These are phyloP conservation scores for Andricus curvator DNA, from an alignment of 2,888 invertebrate genomes.

Conservation along the genomic window DNA sequence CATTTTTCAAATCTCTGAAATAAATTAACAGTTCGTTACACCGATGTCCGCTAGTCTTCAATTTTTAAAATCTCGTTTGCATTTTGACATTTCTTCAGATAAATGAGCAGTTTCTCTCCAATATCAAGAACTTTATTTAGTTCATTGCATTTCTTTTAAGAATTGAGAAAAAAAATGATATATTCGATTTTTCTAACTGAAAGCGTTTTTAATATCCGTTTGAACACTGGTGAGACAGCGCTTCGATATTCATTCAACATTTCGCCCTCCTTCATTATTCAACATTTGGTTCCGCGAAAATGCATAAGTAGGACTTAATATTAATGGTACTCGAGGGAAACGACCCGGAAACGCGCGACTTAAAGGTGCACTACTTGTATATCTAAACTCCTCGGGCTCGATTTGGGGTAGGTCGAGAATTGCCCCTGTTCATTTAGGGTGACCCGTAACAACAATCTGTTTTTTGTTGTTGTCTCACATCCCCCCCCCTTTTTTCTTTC, in stretches of 20 bases:
- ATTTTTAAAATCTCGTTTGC: too few species aligned
- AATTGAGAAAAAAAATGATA: neutral
- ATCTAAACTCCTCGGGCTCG: neutral
- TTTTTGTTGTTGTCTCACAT: too few species aligned
- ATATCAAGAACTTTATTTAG: neutral
- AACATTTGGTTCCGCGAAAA: slow-evolving; percentile 9
- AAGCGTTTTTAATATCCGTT: neutral
- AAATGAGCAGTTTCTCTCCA: neutral
- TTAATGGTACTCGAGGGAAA: slow-evolving; percentile 26
- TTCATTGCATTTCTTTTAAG: neutral
- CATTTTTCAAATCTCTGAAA: too few species aligned
- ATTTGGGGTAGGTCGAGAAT: slow-evolving; percentile 4
- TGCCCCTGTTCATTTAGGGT: neutral
- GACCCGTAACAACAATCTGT: too few species aligned
- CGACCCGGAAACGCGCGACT: neutral
- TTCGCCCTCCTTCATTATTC: slow-evolving; percentile 8
- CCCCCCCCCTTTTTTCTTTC: too few species aligned
- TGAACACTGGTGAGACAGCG: neutral
- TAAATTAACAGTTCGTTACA: too few species aligned
- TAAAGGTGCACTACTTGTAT: slow-evolving; percentile 40
- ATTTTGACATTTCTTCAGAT: too few species aligned
- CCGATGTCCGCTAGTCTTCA: too few species aligned
- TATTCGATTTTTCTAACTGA: neutral
- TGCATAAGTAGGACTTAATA: slow-evolving; percentile 28
- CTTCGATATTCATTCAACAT: neutral